phyloP scores from a whole-genome alignment of 2,888 invertebrate genomes.

The Yponomeuta sedellus region DNA sequence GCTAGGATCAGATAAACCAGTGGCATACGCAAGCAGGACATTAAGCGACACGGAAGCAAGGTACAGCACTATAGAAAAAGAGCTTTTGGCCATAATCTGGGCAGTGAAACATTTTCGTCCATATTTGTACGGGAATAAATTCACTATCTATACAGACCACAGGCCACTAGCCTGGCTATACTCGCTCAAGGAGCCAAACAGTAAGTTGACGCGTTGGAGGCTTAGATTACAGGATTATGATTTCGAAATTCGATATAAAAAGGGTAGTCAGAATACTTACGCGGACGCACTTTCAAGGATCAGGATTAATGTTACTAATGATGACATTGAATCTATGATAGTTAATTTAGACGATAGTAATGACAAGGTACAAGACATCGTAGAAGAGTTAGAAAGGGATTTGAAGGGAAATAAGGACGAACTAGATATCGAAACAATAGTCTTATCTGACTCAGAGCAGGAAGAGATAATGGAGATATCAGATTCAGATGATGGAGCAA shows the following conservation, averaged over 20 bases:
- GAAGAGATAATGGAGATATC: neutral
- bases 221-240: slow-evolving; percentile 22
- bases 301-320: neutral
- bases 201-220: slow-evolving; percentile 16
- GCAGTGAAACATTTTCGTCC: slow-evolving; percentile 15
- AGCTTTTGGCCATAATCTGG: slow-evolving; percentile 15
- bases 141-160: slow-evolving; percentile 16
- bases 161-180: slow-evolving; percentile 22
- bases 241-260: slow-evolving; percentile 24
- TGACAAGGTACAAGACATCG: neutral
- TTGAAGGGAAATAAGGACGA: neutral
- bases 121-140: slow-evolving; percentile 15
- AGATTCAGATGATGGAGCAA: neutral
- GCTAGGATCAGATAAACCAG: slow-evolving; percentile 20
- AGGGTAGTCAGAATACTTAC: slow-evolving; percentile 22
- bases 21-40: slow-evolving; percentile 16
- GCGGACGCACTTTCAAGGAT: slow-evolving; percentile 24
- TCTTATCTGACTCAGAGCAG: neutral
- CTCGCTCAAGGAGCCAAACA: slow-evolving; percentile 10
- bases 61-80: slow-evolving; percentile 15
- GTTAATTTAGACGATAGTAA: neutral
- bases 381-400: neutral
- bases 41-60: slow-evolving; percentile 10
- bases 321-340: slow-evolving; percentile 11
- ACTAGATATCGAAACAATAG: neutral